phyloP scores from a whole-genome alignment of 2,113 vertebrate genomes.

The Brachypteracias leptosomus region DNA sequence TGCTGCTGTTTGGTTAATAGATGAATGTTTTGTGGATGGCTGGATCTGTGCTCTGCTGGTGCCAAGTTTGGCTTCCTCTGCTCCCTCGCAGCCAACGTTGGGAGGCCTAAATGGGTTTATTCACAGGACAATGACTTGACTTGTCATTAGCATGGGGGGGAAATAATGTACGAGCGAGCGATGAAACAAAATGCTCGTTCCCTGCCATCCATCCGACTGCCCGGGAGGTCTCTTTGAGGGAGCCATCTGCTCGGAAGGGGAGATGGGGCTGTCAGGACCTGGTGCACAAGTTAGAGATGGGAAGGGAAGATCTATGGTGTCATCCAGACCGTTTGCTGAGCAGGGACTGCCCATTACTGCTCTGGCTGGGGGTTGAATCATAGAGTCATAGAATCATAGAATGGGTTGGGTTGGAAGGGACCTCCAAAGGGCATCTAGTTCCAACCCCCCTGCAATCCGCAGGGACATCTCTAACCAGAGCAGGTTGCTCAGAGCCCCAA shows the following conservation, averaged over 20 bases:
- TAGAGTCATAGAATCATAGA: too few relatives aligned
- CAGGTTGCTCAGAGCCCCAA: too few relatives aligned
- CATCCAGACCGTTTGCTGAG: not conserved
- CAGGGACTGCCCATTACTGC: not conserved
- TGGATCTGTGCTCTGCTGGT: slow-evolving; percentile 28
- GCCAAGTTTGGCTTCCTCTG: slow-evolving; percentile 43
- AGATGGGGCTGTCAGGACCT: not conserved
- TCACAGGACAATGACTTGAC: slow-evolving; percentile 37
- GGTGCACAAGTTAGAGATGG: not conserved
- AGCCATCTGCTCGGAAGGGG: slow-evolving; percentile 36
- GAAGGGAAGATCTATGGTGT: not conserved
- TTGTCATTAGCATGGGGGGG: slow-evolving; percentile 33
- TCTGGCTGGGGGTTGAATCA: not conserved
- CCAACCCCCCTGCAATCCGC: too few relatives aligned
- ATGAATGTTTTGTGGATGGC: slow-evolving; percentile 54
- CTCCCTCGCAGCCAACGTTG: slow-evolving; percentile 56
- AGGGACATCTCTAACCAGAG: too few relatives aligned
- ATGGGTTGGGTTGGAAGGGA: too few relatives aligned
- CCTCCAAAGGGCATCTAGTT: too few relatives aligned
- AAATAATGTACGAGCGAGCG: slow-evolving; percentile 12
- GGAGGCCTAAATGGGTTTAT: slow-evolving; percentile 66
- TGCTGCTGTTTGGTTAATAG: slow-evolving; percentile 64
- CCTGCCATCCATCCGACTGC: not conserved
- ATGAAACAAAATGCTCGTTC: slow-evolving; percentile 9
- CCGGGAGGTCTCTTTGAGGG: slow-evolving; percentile 30